Evolutionary conservation across 1,140 invertebrate genomes (phyloP).

Genomic region (Philotrypesis tridentata): DNA sequence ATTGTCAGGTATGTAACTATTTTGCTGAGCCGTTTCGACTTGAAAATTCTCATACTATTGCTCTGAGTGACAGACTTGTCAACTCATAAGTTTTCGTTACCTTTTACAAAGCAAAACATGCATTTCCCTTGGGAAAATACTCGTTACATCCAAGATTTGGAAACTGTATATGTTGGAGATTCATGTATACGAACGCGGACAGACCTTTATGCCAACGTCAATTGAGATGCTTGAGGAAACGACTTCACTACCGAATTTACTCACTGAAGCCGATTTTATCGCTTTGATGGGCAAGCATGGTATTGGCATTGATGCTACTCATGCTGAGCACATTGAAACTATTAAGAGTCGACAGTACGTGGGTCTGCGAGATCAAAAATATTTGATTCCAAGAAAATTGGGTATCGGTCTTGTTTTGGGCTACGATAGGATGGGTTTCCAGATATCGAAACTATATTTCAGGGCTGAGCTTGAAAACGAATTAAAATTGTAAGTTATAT

Average conservation of each 20-base stretch:
- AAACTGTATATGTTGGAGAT: too few species aligned
- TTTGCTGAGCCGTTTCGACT: too few species aligned
- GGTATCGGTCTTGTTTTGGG: slow-evolving; percentile 98
- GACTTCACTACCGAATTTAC: slow-evolving; percentile 88
- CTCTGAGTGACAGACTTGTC: too few species aligned
- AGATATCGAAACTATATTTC: slow-evolving; percentile 93
- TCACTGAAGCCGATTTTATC: slow-evolving; percentile 98
- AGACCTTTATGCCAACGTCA: slow-evolving; percentile 88
- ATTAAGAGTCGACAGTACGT: slow-evolving; percentile 94
- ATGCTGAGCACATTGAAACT: slow-evolving; percentile 99
- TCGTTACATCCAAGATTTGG: too few species aligned
- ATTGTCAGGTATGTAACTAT: too few species aligned
- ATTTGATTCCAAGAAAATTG: slow-evolving; percentile 92
- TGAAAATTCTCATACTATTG: too few species aligned
- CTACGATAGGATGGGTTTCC: slow-evolving; percentile 95
- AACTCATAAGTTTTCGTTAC: too few species aligned
- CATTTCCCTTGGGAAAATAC: too few species aligned
- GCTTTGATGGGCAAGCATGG: slow-evolving; percentile 99
- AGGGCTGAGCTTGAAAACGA: slow-evolving; percentile 94
- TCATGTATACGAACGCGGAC: slow-evolving; percentile 82
- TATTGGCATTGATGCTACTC: slow-evolving; percentile 99
- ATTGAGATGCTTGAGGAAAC: slow-evolving; percentile 88
- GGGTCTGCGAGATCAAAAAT: slow-evolving; percentile 81
- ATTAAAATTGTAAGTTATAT: slow-evolving; percentile 81
- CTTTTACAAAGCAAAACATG: too few species aligned